phyloP scores from a whole-genome alignment of 1,140 invertebrate genomes.

The Hycleus phaleratus region DNA sequence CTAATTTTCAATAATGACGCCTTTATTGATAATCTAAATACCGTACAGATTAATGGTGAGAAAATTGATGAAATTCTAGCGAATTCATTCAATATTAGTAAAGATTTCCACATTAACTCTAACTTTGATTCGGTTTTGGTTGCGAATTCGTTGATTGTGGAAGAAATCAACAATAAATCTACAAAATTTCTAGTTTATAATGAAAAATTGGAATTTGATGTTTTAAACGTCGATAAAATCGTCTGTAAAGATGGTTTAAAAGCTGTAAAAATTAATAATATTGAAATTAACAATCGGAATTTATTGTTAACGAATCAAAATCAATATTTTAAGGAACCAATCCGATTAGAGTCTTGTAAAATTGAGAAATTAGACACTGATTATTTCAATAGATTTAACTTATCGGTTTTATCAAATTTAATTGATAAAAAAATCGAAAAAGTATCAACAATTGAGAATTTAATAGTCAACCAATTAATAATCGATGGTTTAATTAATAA shows the following conservation, averaged over 20 bases:
- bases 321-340: slow-evolving; percentile 25
- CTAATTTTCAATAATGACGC: slow-evolving; percentile 16
- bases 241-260: no score
- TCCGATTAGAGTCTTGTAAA: slow-evolving; percentile 10
- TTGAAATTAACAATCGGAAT: slow-evolving; percentile 19
- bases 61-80: slow-evolving; percentile 20
- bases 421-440: no score
- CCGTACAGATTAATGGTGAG: slow-evolving; percentile 17
- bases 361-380: slow-evolving; percentile 17
- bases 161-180: no score
- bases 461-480: slow-evolving; percentile 28
- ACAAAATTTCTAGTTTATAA: no score
- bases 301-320: slow-evolving; percentile 26
- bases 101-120: slow-evolving; percentile 11
- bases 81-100: slow-evolving; percentile 25
- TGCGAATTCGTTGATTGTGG: no score
- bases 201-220: no score
- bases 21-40: slow-evolving; percentile 13
- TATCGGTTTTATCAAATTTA: neutral
- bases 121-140: no score
- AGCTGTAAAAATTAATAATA: slow-evolving; percentile 14
- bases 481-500: slow-evolving; percentile 36
- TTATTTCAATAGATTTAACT: slow-evolving; percentile 16
- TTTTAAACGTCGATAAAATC: no score
- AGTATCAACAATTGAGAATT: neutral